phyloP scores from a whole-genome alignment of 2,888 invertebrate species.

The Amblyjoppa proteus region DNA sequence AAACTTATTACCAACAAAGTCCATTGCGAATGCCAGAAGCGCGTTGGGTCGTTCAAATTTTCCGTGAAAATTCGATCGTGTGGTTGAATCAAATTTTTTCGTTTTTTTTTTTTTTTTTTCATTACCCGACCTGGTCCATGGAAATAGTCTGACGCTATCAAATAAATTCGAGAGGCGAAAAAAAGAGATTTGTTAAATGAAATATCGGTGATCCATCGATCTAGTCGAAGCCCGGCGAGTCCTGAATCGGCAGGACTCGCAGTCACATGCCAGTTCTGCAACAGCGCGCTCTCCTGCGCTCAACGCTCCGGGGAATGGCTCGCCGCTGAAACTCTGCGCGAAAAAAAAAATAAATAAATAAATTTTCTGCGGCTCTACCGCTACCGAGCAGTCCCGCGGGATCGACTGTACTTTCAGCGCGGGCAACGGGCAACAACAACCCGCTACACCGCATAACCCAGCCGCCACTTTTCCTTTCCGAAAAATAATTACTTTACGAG shows the following conservation, averaged over 20 bases:
- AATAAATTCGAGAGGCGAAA: conserved; percentile 16
- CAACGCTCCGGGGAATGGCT: neutral
- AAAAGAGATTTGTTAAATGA: conserved; percentile 24
- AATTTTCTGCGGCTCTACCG: conserved; percentile 24
- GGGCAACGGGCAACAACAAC: neutral
- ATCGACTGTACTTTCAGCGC: conserved; percentile 26
- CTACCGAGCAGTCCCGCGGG: conserved; percentile 9
- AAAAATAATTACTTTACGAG: conserved; percentile 53
- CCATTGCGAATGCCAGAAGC: neutral
- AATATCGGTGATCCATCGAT: conserved; percentile 27
- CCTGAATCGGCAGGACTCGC: neutral
- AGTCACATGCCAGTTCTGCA: neutral
- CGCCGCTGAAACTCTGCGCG: neutral
- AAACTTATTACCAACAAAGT: neutral
- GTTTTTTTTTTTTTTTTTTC: neutral
- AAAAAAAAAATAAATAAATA: conserved; percentile 25
- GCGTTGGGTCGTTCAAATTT: neutral
- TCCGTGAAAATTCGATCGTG: neutral
- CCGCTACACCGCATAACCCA: conserved; percentile 9
- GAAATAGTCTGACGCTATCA: neutral
- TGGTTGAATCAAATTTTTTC: neutral
- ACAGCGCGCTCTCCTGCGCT: neutral
- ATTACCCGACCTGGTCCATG: neutral
- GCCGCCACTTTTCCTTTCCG: conserved; percentile 39
- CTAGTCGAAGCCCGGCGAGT: conserved; percentile 10